These are phyloP conservation scores for Chiridota heheva DNA, from an alignment of 35 echinoderm and acorn worm genomes.

Conservation along the genomic window DNA sequence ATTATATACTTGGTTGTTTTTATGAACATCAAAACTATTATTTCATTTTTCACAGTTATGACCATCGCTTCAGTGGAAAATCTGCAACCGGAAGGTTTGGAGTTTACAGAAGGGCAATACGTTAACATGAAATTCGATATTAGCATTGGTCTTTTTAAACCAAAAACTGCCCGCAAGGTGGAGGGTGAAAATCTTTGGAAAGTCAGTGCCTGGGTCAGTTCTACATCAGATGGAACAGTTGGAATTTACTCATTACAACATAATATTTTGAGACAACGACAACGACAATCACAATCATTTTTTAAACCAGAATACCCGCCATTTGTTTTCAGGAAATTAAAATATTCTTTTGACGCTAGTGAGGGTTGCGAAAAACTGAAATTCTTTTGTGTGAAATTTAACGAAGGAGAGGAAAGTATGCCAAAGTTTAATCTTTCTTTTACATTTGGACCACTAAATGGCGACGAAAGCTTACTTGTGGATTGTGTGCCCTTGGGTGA, in stretches of 20 bases:
- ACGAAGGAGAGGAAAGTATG: background rate
- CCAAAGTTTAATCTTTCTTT: conserved; percentile 22
- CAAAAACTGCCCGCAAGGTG: background rate
- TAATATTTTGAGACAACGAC: conserved; percentile 57
- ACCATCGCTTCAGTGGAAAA: too few species aligned
- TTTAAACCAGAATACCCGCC: background rate
- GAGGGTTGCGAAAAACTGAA: conserved; percentile 56
- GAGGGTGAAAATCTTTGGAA: conserved; percentile 70
- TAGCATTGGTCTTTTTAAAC: background rate
- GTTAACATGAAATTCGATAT: background rate
- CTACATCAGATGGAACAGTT: conserved; percentile 66
- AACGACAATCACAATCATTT: background rate
- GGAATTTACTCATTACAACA: conserved; percentile 21
- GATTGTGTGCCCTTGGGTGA: conserved; percentile 5
- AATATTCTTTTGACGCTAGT: too few species aligned
- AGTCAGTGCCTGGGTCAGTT: conserved; percentile 63
- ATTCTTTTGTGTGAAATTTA: conserved; percentile 71
- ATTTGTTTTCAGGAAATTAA: background rate
- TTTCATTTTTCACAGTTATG: too few species aligned
- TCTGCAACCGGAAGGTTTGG: background rate
- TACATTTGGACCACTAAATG: conserved; percentile 10
- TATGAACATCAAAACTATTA: too few species aligned
- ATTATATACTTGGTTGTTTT: too few species aligned
- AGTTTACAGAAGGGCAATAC: background rate
- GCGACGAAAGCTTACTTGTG: conserved; percentile 14